Evolutionary conservation across 2,113 vertebrate species (phyloP).

Genomic region (Eulemur macaco): DNA sequence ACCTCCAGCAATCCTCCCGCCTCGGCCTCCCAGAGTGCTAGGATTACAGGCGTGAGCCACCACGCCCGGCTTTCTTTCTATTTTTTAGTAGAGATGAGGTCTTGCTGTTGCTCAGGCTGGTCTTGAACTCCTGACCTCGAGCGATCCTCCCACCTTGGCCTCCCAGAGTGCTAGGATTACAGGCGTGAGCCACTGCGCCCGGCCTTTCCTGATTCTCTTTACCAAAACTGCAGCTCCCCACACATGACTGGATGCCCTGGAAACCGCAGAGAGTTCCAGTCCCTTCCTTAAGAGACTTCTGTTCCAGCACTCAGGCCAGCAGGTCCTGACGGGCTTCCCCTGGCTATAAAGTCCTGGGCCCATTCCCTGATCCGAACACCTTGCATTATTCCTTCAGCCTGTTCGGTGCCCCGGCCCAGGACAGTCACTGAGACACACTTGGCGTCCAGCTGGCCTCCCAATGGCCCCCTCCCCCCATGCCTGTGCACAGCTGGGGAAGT

Average conservation of each 20-base stretch:
- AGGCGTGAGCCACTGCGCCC: no score
- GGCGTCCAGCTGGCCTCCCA: neutral
- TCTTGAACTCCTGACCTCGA: no score
- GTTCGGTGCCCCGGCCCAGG: neutral
- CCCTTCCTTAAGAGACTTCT: neutral
- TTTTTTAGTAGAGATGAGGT: no score
- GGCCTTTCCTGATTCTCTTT: neutral
- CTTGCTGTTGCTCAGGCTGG: no score
- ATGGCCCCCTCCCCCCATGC: neutral
- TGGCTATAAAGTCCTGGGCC: no score
- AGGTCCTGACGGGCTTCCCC: neutral
- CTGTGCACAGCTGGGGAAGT: neutral
- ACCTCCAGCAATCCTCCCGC: no score
- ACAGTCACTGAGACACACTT: neutral
- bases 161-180: no score
- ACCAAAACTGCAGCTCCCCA: neutral
- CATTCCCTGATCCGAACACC: neutral
- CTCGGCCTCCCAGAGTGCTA: no score
- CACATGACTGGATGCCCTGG: no score
- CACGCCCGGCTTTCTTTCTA: no score
- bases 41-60: no score
- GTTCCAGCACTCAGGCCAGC: neutral
- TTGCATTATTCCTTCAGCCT: neutral
- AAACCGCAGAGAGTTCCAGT: neutral
- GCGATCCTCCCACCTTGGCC: no score